Conservation (phyloP, 2,888 invertebrate species). For the Tribolium freemani region DNA sequence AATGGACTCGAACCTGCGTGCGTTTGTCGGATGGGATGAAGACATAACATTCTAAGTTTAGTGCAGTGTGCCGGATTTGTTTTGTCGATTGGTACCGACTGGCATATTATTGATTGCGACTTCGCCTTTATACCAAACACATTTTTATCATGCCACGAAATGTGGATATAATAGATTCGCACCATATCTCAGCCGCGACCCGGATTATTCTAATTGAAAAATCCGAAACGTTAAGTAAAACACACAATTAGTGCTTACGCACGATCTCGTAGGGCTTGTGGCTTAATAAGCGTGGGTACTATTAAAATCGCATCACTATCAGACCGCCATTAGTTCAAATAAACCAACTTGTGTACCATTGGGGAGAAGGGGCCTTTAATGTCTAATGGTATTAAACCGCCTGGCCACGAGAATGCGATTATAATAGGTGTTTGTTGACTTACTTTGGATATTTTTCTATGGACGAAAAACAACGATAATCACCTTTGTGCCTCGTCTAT, state of each 20-base stretch:
- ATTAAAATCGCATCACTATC: constrained; percentile 66
- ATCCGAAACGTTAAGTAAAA: constrained; percentile 58
- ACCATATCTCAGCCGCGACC: not conserved
- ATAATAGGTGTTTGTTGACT: constrained; percentile 59
- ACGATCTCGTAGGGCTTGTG: constrained; percentile 38
- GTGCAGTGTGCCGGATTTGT: constrained; percentile 48
- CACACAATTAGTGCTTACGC: constrained; percentile 55
- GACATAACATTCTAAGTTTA: constrained; percentile 63
- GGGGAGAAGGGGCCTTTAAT: constrained; percentile 50
- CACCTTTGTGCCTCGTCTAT: constrained; percentile 37
- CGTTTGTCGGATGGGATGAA: constrained; percentile 65
- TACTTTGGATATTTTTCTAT: constrained; percentile 45
- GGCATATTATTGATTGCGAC: constrained; percentile 56
- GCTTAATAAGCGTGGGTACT: constrained; percentile 60
- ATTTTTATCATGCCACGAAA: constrained; percentile 41
- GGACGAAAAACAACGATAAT: constrained; percentile 26
- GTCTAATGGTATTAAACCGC: constrained; percentile 62
- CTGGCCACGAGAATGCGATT: constrained; percentile 59
- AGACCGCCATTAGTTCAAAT: constrained; percentile 64
- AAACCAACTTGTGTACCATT: constrained; percentile 58
- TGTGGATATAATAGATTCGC: not conserved
- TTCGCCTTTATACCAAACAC: constrained; percentile 42
- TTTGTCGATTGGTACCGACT: constrained; percentile 55
- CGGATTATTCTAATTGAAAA: no score
- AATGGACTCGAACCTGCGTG: constrained; percentile 67